Percentiles rank a stretch among this genome's conserved stretches.
Evolutionary conservation across 30 jellyfish, hydroid and myxozoan species (phyloP).

Genomic region (Cassiopea andromeda): DNA sequence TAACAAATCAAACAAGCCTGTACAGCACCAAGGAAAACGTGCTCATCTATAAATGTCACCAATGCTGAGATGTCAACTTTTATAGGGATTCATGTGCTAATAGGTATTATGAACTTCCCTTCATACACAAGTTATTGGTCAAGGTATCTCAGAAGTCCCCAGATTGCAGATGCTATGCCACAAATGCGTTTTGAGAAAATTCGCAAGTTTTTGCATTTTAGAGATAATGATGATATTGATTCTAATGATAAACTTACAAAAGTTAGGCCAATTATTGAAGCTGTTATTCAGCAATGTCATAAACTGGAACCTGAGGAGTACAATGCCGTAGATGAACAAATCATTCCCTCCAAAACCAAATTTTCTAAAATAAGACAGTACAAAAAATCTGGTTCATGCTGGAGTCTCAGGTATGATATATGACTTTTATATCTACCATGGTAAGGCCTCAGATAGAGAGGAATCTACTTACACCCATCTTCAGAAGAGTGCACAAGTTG

Average conservation of each 20-base stretch:
- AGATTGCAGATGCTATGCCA: constrained; percentile 75
- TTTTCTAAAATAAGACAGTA: constrained; percentile 69
- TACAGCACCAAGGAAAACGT: constrained; percentile 65
- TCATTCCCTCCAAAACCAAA: constrained; percentile 56
- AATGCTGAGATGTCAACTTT: constrained; percentile 43
- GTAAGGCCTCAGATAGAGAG: constrained; percentile 8
- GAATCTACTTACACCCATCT: neutral
- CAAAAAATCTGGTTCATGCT: constrained; percentile 48
- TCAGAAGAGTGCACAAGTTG: constrained; percentile 26
- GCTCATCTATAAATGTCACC: constrained; percentile 46
- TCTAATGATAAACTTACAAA: constrained; percentile 51
- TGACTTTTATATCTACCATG: constrained; percentile 53
- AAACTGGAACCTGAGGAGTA: constrained; percentile 64
- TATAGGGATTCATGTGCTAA: constrained; percentile 69
- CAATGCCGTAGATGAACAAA: constrained; percentile 66
- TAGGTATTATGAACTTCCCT: constrained; percentile 74
- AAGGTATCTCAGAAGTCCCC: constrained; percentile 41
- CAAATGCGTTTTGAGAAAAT: constrained; percentile 50
- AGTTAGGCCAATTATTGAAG: constrained; percentile 12
- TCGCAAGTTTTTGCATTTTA: constrained; percentile 52
- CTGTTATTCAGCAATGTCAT: constrained; percentile 29
- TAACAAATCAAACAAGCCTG: constrained; percentile 52
- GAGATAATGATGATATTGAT: constrained; percentile 45
- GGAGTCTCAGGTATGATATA: constrained; percentile 61
- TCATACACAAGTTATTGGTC: constrained; percentile 72